Evolutionary conservation across 1,140 invertebrate species (phyloP), one percentile per base, ranked within the genome.

Genomic region (Zaprionus nigranus): DNA sequence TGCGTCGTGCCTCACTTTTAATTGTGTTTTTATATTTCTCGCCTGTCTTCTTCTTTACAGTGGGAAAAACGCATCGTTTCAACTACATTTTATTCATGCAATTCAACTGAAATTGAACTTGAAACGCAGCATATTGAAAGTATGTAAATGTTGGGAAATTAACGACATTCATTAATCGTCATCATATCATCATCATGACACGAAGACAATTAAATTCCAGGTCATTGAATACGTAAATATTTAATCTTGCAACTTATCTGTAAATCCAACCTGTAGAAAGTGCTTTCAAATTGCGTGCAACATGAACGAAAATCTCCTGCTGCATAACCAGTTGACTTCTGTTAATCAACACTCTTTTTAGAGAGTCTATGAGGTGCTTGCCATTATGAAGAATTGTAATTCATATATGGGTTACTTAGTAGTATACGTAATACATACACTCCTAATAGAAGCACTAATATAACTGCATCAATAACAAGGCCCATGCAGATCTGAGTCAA

Each of bases 131-230:
- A 22, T 68, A 77, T 82, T 76, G 82, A 58, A 70, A 49, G 30
- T 71, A 76, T 87, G 79, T 74, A 79, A 86, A 87, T 79, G 58
- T 46, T 61, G 72, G 34, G 58, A 77, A 86, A 56, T 34, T 53
- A 78, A 57, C 57, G 57, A 66, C 28, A 67, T 61, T 46, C 51
- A 66, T 69, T 71, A 71, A 65, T 49, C 30, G 38, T 66, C 62
- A 46, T 30, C 11, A 43, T 28, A 65, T 49, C 30, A 51, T 66
- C 62, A 46, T 30, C 11, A 43, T 28, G 28, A 12, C 17, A 12
- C 24, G 11, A 5, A 43, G 61, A 70, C 53, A 75, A 75, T 70
- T 51, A 22, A 57, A 75, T 63, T 40, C 38, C 68, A 72, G 68
- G 73, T 76, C 68, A 75, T 71, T 75, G 66, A 22, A 70, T 75